Base-by-base conservation (phyloP, 2,797 vertebrate species). In the Enteromius radiatus region DNA sequence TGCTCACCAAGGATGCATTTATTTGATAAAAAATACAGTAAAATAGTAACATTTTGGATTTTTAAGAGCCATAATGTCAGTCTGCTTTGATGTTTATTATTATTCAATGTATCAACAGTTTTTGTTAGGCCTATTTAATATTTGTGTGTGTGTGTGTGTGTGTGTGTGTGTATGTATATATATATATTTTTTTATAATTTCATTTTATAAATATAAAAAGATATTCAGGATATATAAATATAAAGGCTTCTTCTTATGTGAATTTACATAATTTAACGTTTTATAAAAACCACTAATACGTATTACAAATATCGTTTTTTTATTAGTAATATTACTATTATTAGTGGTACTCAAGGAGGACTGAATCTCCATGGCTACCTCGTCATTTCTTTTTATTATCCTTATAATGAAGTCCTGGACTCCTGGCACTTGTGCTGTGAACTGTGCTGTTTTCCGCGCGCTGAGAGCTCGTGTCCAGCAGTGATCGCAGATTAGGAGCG, bases 361-460 rank as follows among this genome's bases (percentile, higher is more conserved):
- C 3, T 65, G 80, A 79, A 82, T 87, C 41, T 45, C 77, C 87
- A 86, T 87, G 59, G 77, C 75, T 86, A 88, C 82, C 23, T 12
- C 12, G 19, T 45, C 12, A 5, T 47, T 76, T 19, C 33, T 54
- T 59, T n/a, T 52, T 45, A 38, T 26, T 45, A 52, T 61, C 19
- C 45, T 81, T 74, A 17, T 45, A 49, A 49, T 67, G 17, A 59
- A 47, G 17, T 59, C 73, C 4, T 33, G 23, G 8, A 47, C 12
- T 59, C 73, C 4, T 33, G 23, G 8, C 52, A 68, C 21, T 6
- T 45, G 31, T 49, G 68, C 17, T 56, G 76, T 73, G 47, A 67
- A 74, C 11, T 73, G 83, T 19, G 23, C 49, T 71, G 75, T 47
- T 84, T 70, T 52, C 21, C 78, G 54, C 38, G 67, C 56, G 19